Conservation (phyloP, 1,140 invertebrate species). For the Drosophila rufa region DNA sequence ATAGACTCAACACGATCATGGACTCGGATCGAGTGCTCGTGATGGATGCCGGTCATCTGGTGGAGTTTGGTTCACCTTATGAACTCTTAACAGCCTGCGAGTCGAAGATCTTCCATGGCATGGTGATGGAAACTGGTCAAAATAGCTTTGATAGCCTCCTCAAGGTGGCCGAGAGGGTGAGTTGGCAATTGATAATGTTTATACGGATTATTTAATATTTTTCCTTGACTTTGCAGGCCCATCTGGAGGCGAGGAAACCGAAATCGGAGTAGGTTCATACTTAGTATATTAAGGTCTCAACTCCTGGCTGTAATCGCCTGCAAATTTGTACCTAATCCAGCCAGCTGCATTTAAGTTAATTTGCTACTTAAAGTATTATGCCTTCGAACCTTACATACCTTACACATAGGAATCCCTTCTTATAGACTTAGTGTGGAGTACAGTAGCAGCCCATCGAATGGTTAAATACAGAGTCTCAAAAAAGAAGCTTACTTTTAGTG, state of each 20-base stretch:
- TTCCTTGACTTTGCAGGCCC: slow-evolving; percentile 15
- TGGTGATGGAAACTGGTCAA: slow-evolving; percentile 88
- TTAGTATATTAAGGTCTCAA: slow-evolving; percentile 22
- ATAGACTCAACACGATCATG: slow-evolving; percentile 66
- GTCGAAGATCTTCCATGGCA: slow-evolving; percentile 86
- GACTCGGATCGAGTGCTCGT: slow-evolving; percentile 63
- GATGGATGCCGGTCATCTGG: slow-evolving; percentile 61
- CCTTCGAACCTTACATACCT: slow-evolving; percentile 9
- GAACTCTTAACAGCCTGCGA: slow-evolving; percentile 85
- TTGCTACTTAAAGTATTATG: slow-evolving; percentile 51
- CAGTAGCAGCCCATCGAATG: slow-evolving; percentile 13
- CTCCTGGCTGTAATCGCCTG: slow-evolving; percentile 16
- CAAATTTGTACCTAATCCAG: slow-evolving; percentile 80
- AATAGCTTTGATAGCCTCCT: slow-evolving; percentile 87
- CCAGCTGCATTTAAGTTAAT: slow-evolving; percentile 59
- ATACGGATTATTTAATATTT: background rate
- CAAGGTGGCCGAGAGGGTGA: slow-evolving; percentile 87
- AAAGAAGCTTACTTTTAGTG: background rate
- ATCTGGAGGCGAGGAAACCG: slow-evolving; percentile 43
- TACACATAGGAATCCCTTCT: background rate
- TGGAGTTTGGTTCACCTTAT: slow-evolving; percentile 86
- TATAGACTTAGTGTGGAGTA: slow-evolving; percentile 2
- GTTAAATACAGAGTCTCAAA: slow-evolving; percentile 27
- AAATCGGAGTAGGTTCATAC: slow-evolving; percentile 50
- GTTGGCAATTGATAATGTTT: background rate